Conservation (phyloP, 2,888 invertebrate species). For the Tipula vernalis region DNA sequence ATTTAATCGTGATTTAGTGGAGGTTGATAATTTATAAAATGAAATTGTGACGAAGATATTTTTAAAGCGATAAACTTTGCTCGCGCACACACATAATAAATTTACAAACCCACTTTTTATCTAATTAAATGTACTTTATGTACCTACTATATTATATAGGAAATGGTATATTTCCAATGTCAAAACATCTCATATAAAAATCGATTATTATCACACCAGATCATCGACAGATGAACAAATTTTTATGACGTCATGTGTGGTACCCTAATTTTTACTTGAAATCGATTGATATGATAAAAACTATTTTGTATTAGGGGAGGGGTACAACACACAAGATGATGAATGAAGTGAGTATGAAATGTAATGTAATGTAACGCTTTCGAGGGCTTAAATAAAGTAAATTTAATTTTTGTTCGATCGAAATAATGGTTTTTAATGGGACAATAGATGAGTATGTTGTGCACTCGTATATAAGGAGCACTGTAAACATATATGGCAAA, state of each 20-base stretch:
- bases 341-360: neutral
- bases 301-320: neutral
- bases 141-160: neutral
- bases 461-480: neutral
- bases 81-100: neutral
- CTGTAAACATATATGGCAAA: neutral
- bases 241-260: neutral
- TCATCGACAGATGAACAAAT: conserved; percentile 4
- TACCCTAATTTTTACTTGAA: neutral
- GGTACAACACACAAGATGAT: neutral
- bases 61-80: neutral
- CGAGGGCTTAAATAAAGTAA: neutral
- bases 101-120: neutral
- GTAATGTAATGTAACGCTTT: neutral
- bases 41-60: neutral
- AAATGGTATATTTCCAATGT: neutral
- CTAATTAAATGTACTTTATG: neutral
- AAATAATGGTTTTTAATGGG: neutral
- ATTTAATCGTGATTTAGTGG: neutral
- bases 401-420: neutral
- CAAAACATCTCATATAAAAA: neutral
- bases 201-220: neutral
- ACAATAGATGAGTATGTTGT: neutral
- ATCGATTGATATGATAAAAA: neutral
- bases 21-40: neutral